Conservation (phyloP, 2,113 vertebrate species). For the Falcunculus frontatus region DNA sequence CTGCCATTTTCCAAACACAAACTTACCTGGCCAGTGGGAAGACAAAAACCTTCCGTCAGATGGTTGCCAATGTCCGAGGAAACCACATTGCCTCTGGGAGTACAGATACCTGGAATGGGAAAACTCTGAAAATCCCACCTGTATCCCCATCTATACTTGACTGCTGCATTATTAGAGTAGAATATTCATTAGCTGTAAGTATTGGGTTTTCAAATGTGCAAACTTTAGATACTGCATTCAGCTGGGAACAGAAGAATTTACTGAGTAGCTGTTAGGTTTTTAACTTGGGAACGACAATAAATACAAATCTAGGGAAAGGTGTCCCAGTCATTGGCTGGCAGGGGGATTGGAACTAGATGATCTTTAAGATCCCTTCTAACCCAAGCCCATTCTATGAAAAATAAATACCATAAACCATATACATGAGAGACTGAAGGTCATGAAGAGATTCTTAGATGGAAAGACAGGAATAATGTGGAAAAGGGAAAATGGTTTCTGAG, state of each 20-base stretch:
- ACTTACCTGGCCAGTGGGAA: slow-evolving; percentile 79
- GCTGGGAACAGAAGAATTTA: neutral
- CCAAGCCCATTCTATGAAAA: neutral
- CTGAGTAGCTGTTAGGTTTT: neutral
- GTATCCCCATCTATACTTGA: slow-evolving; percentile 83
- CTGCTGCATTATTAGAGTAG: slow-evolving; percentile 81
- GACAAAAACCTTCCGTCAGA: slow-evolving; percentile 75
- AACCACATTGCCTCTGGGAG: slow-evolving; percentile 81
- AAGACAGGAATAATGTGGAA: neutral
- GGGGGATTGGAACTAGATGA: neutral
- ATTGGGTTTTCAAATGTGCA: neutral
- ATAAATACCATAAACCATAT: neutral
- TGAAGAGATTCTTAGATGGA: neutral
- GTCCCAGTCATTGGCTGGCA: neutral
- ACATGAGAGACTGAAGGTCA: neutral
- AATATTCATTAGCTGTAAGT: slow-evolving; percentile 82
- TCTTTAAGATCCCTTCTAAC: neutral
- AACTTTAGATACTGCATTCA: neutral
- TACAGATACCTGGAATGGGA: slow-evolving; percentile 82
- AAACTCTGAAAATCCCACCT: slow-evolving; percentile 80
- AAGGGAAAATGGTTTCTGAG: neutral
- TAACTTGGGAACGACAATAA: neutral
- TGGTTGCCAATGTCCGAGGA: slow-evolving; percentile 80
- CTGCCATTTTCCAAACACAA: slow-evolving; percentile 85
- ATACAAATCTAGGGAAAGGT: neutral